A percentile compares a stretch with the other conserved stretches of the same genome.
Conservation (phyloP, 2,797 vertebrate species). For the Alauda arvensis region DNA sequence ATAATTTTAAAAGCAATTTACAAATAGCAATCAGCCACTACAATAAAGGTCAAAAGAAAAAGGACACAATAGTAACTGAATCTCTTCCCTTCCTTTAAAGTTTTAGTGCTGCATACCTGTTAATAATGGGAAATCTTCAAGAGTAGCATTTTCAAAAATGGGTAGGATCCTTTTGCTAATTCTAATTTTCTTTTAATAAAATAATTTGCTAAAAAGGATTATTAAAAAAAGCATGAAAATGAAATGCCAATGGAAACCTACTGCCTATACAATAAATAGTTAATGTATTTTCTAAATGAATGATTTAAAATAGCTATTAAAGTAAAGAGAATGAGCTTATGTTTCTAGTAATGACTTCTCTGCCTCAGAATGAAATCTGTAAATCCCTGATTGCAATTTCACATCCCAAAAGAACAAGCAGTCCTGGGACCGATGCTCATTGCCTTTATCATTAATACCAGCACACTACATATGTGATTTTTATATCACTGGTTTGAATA, state of each 20-base stretch:
- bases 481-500: conserved; percentile 63
- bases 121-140: conserved; percentile 60
- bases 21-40: conserved; percentile 47
- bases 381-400: conserved; percentile 78
- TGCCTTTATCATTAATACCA: conserved; percentile 63
- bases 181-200: conserved; percentile 65
- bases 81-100: conserved; percentile 50
- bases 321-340: conserved; percentile 79
- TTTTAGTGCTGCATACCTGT: conserved; percentile 56
- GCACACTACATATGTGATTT: conserved; percentile 50
- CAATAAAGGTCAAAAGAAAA: conserved; percentile 61
- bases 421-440: conserved; percentile 66
- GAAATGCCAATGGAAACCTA: conserved; percentile 57
- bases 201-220: conserved; percentile 65
- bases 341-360: conserved; percentile 82
- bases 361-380: conserved; percentile 80
- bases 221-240: conserved; percentile 55
- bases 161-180: conserved; percentile 52
- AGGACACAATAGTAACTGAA: conserved; percentile 60
- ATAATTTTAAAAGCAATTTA: conserved; percentile 53
- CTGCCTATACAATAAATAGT: conserved; percentile 73
- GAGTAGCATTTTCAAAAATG: conserved; percentile 60
- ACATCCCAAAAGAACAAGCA: conserved; percentile 73
- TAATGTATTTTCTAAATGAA: conserved; percentile 81
- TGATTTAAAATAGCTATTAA: conserved; percentile 82